Base-by-base conservation (phyloP, 2,797 vertebrate genomes). In the Pangasius sanitwongsei region DNA sequence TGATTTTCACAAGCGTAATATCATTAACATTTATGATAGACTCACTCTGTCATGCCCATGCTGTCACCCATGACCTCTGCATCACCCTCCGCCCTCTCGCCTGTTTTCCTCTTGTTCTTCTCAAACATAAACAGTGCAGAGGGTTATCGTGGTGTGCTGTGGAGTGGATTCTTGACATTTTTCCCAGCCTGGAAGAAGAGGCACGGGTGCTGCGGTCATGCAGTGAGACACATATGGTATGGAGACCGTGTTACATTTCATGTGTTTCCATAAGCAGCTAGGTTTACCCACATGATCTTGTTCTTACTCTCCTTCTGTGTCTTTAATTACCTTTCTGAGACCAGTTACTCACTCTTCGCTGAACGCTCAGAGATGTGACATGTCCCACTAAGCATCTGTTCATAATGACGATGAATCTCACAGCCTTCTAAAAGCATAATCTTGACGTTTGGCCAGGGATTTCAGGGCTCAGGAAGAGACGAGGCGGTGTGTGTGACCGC, bases 91-190 rank as follows among this genome's bases (percentile, higher is more conserved):
- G 34, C 77, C 74, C 63, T 88, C 57, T 44, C 13, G 4, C 69
- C 87, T 89, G 90, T 89, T 92, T 91, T 91, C 83, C 86, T 87
- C 72, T 70, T 37, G 48, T 90, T 53, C 85, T 87, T 88, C 82
- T 44, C 18, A 75, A 90, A 87, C 34, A 55, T 91, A 92, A 92
- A 91, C 90, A 89, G 53, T 87, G 78, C 48, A 53, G 57, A 88
- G 87, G 89, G 89, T 91, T 92, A 91, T 92, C 87, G 70, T 61
- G 90, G 89, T 88, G 81, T 48, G 87, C 86, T 80, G 80, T n/a
- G 57, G 81, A 88, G 85, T 28, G 31, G 83, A 92, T 92, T 91
- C 91, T 85, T 89, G 86, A 90, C 44, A 90, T 92, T 91, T 91
- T 92, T 91, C 89, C 91, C 89, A 89, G 90, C 81, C 84, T 70